Evolutionary conservation across 2,888 invertebrate species (phyloP).

Genomic region (Phortica magna): DNA sequence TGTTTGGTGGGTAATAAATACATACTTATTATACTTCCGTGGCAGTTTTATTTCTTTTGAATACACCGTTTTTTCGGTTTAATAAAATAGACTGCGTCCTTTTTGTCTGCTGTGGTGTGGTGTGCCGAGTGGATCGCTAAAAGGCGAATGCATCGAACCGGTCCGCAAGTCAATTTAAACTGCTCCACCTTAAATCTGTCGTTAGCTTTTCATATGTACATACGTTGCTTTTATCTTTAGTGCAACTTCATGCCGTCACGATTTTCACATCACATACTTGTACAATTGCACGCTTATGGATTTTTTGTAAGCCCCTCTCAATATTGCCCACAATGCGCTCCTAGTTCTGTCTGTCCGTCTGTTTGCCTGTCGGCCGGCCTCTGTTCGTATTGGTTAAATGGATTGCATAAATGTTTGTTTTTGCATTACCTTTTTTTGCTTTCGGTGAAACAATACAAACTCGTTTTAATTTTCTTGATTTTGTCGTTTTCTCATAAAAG

Average conservation of each 20-base stretch:
- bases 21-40: neutral
- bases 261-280: conserved; percentile 49
- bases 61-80: neutral
- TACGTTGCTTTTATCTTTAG: conserved; percentile 54
- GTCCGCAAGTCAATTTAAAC: neutral
- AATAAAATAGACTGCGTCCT: neutral
- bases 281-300: neutral
- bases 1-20: neutral
- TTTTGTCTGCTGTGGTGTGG: neutral
- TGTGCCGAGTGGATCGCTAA: neutral
- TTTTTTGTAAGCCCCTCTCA: neutral
- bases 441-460: conserved; percentile 9
- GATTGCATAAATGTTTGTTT: conserved; percentile 61
- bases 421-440: neutral
- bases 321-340: neutral
- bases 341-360: neutral
- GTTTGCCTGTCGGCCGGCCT: neutral
- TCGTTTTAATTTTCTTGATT: conserved; percentile 5
- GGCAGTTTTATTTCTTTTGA: conserved; percentile 2
- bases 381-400: conserved; percentile 66
- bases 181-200: conserved; percentile 22
- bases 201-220: neutral
- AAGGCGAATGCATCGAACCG: neutral
- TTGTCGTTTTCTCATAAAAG: conserved; percentile 1
- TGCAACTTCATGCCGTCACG: conserved; percentile 70